These are phyloP conservation scores for Stichodactyla helianthus DNA, from an alignment of 64 coral and sea anemone genomes.

Conservation along the genomic window DNA sequence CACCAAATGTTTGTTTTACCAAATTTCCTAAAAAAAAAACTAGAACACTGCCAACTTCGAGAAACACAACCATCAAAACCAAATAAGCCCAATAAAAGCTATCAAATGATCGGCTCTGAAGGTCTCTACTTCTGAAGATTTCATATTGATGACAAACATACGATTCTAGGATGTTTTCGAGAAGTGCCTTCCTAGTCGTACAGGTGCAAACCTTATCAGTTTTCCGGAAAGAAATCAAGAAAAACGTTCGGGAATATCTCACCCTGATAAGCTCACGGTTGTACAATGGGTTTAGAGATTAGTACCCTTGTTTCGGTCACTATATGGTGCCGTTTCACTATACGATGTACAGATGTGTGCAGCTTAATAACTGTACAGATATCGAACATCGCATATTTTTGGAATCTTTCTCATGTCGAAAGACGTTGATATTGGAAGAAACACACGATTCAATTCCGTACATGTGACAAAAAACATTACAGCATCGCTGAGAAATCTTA, in stretches of 20 bases:
- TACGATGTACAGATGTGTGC: constrained; percentile 3
- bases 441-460: background rate
- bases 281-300: constrained; percentile 10
- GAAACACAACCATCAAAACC: background rate
- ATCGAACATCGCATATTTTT: background rate
- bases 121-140: background rate
- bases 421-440: background rate
- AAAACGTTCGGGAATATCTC: constrained; percentile 14
- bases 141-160: background rate
- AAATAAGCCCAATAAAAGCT: background rate
- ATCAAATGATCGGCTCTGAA: background rate
- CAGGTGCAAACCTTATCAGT: constrained; percentile 19
- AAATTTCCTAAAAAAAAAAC: background rate
- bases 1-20: background rate
- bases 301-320: background rate
- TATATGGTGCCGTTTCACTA: constrained; percentile 10
- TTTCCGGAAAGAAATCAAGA: background rate
- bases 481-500: background rate
- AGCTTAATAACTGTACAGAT: background rate
- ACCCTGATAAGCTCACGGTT: constrained; percentile 10
- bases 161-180: constrained; percentile 1
- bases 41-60: background rate
- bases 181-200: background rate
- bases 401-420: background rate
- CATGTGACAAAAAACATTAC: background rate